Evolutionary conservation across 1,140 invertebrate genomes (phyloP).

Genomic region (Pinna nobilis): DNA sequence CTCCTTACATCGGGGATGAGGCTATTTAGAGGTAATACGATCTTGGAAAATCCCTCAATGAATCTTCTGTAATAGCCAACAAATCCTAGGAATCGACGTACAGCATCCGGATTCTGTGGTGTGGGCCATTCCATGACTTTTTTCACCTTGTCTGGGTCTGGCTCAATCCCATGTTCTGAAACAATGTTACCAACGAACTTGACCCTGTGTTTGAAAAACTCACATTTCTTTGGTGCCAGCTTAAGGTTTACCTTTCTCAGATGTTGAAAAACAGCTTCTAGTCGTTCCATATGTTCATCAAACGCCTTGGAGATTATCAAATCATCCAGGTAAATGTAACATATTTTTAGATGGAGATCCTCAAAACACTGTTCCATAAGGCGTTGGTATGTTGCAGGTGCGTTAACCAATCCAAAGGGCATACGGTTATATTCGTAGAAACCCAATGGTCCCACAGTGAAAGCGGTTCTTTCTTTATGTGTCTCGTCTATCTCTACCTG

Average conservation of each 20-base stretch:
- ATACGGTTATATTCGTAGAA: conserved; percentile 40
- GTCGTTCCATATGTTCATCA: conserved; percentile 29
- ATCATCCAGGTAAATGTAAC: conserved; percentile 39
- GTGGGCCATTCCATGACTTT: conserved; percentile 55
- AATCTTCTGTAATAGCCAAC: conserved; percentile 42
- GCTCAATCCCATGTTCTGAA: conserved; percentile 45
- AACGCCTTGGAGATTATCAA: conserved; percentile 35
- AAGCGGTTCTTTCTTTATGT: conserved; percentile 67
- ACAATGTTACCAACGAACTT: conserved; percentile 55
- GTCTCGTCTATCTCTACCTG: conserved; percentile 53
- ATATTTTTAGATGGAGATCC: conserved; percentile 33
- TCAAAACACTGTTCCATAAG: conserved; percentile 46
- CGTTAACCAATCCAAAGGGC: conserved; percentile 40
- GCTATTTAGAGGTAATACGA: conserved; percentile 42
- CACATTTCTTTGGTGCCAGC: conserved; percentile 34
- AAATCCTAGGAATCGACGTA: conserved; percentile 61
- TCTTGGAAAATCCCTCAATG: conserved; percentile 49
- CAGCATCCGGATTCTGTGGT: conserved; percentile 51
- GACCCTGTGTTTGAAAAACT: conserved; percentile 67
- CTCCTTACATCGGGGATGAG: conserved; percentile 28
- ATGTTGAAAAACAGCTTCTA: conserved; percentile 52
- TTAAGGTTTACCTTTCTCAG: conserved; percentile 45
- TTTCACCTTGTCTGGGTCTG: conserved; percentile 57
- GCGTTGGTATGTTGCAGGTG: conserved; percentile 54
- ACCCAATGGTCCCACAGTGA: conserved; percentile 28